Evolutionary conservation across 2,888 invertebrate genomes (phyloP).

Genomic region (Margaritifera margaritifera): DNA sequence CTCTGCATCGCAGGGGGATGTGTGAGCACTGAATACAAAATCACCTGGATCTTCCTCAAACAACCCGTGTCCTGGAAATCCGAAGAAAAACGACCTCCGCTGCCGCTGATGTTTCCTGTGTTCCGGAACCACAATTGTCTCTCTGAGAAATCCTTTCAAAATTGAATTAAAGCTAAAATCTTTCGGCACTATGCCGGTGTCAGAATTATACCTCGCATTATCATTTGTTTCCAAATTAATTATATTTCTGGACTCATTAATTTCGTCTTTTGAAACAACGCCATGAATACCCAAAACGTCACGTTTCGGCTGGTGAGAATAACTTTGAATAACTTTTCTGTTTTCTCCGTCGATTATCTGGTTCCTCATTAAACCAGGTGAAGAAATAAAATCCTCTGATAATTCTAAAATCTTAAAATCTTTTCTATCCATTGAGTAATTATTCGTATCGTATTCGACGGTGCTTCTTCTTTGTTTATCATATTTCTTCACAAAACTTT

Average conservation of each 20-base stretch:
- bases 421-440: too few species aligned
- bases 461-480: slow-evolving; percentile 2
- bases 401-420: too few species aligned
- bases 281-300: too few species aligned
- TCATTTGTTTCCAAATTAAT: background rate
- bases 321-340: too few species aligned
- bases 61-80: slow-evolving; percentile 18
- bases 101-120: slow-evolving; percentile 24
- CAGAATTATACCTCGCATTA: background rate
- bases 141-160: background rate
- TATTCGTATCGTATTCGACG: slow-evolving; percentile 5
- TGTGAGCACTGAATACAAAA: slow-evolving; percentile 50
- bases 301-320: too few species aligned
- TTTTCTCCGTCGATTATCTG: too few species aligned
- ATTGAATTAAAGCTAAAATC: background rate
- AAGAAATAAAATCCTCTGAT: too few species aligned
- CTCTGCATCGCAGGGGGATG: slow-evolving; percentile 47
- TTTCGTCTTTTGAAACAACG: too few species aligned
- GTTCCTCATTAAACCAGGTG: too few species aligned
- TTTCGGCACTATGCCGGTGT: background rate
- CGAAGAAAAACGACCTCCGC: slow-evolving; percentile 27
- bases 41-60: slow-evolving; percentile 22
- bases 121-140: slow-evolving; percentile 13
- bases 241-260: background rate
- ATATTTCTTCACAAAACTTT: too few species aligned